Evolutionary conservation across 2,888 invertebrate species (phyloP).

Genomic region (Coenonympha arcania): DNA sequence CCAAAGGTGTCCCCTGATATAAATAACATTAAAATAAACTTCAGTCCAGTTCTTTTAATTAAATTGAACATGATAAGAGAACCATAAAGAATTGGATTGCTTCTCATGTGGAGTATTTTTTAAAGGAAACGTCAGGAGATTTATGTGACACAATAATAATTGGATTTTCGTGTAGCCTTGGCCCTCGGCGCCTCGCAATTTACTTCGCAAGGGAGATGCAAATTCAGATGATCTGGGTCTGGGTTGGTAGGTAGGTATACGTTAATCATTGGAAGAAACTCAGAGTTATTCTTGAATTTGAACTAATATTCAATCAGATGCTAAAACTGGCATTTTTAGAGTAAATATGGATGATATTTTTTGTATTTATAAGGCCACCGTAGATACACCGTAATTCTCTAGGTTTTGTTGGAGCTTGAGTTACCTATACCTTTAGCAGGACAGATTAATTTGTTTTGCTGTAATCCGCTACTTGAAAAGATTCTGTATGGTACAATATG

Average conservation of each 20-base stretch:
- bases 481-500: too few relatives aligned
- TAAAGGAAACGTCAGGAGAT: background rate
- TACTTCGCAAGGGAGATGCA: background rate
- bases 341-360: too few relatives aligned
- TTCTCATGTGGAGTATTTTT: background rate
- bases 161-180: background rate
- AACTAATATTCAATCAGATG: too few relatives aligned
- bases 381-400: too few relatives aligned
- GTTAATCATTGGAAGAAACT: too few relatives aligned
- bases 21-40: constrained; percentile 6
- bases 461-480: too few relatives aligned
- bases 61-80: constrained; percentile 1
- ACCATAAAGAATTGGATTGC: background rate
- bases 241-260: background rate
- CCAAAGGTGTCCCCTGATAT: constrained; percentile 4
- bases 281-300: too few relatives aligned
- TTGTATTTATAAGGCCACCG: too few relatives aligned
- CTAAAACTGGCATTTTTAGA: too few relatives aligned
- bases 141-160: background rate
- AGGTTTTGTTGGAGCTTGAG: too few relatives aligned
- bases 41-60: constrained; percentile 11
- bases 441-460: too few relatives aligned
- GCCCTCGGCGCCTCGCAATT: background rate
- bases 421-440: too few relatives aligned
- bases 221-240: background rate